Evolutionary conservation across 1,140 invertebrate species (phyloP).

Genomic region (Drosophila pandora): DNA sequence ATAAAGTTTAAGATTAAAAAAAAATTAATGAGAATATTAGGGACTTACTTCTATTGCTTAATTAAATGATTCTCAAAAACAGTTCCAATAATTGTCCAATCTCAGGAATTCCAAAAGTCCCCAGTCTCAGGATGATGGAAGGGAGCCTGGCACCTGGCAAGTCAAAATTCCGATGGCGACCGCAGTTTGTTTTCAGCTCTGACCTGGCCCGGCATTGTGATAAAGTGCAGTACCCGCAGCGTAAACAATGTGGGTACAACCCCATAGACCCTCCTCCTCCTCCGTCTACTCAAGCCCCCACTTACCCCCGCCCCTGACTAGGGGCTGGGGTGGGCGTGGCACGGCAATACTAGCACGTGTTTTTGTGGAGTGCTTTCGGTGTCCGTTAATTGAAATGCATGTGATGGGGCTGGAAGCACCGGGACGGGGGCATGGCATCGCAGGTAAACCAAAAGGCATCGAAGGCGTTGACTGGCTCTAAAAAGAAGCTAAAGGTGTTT

Average conservation of each 20-base stretch:
- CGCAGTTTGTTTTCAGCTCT: slow-evolving; percentile 69
- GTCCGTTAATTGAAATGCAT: slow-evolving; percentile 79
- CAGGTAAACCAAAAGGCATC: slow-evolving; percentile 15
- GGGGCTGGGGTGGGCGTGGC: slow-evolving; percentile 33
- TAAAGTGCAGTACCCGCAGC: slow-evolving; percentile 75
- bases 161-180: slow-evolving; percentile 65
- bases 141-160: slow-evolving; percentile 27
- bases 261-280: slow-evolving; percentile 9
- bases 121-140: neutral
- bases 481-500: slow-evolving; percentile 61
- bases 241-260: slow-evolving; percentile 69
- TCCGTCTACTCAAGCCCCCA: slow-evolving; percentile 2
- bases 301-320: neutral
- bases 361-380: slow-evolving; percentile 74
- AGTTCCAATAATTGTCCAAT: too few species aligned
- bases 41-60: neutral
- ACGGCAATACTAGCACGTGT: slow-evolving; percentile 54
- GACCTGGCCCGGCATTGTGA: slow-evolving; percentile 60
- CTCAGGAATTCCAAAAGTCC: neutral
- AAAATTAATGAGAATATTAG: too few species aligned
- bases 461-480: slow-evolving; percentile 43
- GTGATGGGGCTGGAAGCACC: slow-evolving; percentile 34
- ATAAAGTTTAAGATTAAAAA: too few species aligned
- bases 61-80: too few species aligned
- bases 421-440: neutral